Percentiles rank a stretch among this genome's conserved stretches.
Evolutionary conservation across 2,888 invertebrate genomes (phyloP).

Genomic region (Amphipoea lucens): DNA sequence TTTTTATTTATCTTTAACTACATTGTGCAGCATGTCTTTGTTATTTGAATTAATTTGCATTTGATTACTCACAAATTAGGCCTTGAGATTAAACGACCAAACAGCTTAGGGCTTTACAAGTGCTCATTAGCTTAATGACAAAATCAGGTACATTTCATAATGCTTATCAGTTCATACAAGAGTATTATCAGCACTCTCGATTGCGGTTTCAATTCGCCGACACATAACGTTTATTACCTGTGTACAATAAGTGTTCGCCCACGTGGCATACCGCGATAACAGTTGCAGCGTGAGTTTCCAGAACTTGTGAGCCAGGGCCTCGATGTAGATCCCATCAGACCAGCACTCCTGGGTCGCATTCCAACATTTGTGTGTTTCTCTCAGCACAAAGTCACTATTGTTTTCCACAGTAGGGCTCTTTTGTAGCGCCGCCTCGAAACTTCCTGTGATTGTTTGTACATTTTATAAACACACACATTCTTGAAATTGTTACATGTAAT

Average conservation of each 20-base stretch:
- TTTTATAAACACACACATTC: constrained; percentile 60
- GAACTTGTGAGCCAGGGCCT: constrained; percentile 95
- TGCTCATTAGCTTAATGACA: constrained; percentile 49
- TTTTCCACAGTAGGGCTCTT: constrained; percentile 76
- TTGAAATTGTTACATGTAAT: constrained; percentile 39
- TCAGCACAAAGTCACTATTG: constrained; percentile 84
- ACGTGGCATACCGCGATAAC: constrained; percentile 94
- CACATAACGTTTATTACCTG: constrained; percentile 76
- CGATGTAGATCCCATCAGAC: constrained; percentile 94
- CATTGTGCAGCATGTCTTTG: constrained; percentile 11
- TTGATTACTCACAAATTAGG: constrained; percentile 36
- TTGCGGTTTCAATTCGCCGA: constrained; percentile 35
- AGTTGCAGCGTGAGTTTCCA: constrained; percentile 97
- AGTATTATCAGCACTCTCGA: constrained; percentile 55
- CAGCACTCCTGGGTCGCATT: constrained; percentile 91
- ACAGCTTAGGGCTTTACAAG: constrained; percentile 41
- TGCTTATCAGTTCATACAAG: constrained; percentile 55
- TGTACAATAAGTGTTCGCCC: constrained; percentile 89
- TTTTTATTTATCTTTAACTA: constrained; percentile 38
- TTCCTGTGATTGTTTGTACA: constrained; percentile 75
- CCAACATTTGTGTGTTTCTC: constrained; percentile 88
- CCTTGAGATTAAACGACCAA: constrained; percentile 38
- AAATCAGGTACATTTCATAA: constrained; percentile 56
- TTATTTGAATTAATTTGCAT: constrained; percentile 41
- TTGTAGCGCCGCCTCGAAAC: constrained; percentile 83